Percentiles rank a stretch among this genome's conserved stretches.
phyloP scores from a whole-genome alignment of 2,888 invertebrate genomes.

The Stenoptilia bipunctidactyla region DNA sequence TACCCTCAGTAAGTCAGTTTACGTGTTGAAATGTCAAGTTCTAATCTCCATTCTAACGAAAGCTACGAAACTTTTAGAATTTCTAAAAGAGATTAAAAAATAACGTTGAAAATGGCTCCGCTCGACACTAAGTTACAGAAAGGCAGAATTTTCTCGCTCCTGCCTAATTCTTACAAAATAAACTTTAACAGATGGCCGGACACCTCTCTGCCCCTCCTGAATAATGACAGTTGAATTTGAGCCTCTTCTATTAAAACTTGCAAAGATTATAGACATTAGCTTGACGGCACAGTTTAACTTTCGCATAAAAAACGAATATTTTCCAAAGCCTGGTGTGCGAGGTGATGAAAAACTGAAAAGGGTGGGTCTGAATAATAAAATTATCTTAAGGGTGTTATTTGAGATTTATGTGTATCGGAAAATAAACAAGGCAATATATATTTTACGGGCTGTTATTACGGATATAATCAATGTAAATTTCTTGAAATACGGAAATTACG shows the following conservation, averaged over 20 bases:
- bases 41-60: no score
- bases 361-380: not conserved
- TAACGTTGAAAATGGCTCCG: no score
- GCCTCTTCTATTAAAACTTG: constrained; percentile 1
- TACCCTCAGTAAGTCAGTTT: no score
- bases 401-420: constrained; percentile 1
- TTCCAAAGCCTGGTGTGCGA: not conserved
- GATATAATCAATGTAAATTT: no score
- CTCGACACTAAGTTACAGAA: no score
- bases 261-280: not conserved
- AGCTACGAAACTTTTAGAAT: no score
- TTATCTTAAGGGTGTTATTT: not conserved
- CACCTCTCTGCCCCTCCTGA: not conserved
- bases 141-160: not conserved
- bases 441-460: not conserved
- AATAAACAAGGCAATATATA: constrained; percentile 1
- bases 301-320: not conserved
- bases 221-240: not conserved
- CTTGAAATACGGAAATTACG: no score
- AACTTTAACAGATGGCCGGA: not conserved
- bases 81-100: no score
- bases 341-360: not conserved
- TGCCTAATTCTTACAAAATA: not conserved
- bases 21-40: no score
- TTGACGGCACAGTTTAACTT: not conserved